Conservation (phyloP, 2,113 vertebrate genomes). For the Sinocyclocheilus maitianheensis region DNA sequence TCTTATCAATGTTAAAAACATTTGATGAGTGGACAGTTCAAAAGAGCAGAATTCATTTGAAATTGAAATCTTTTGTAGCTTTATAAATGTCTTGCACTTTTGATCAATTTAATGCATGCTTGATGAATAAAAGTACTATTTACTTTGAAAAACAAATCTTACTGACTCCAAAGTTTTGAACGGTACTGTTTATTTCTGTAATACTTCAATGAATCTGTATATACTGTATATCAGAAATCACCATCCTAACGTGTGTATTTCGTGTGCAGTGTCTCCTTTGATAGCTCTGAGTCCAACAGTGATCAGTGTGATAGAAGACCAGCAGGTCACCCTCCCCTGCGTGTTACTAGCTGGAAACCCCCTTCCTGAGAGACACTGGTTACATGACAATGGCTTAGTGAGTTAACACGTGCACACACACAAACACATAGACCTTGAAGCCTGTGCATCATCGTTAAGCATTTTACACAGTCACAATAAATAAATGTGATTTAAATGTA, state of each 20-base stretch:
- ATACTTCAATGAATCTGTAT: not conserved
- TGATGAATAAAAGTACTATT: not conserved
- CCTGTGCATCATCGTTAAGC: not conserved
- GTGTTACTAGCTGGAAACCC: constrained; percentile 91
- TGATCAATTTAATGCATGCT: not conserved
- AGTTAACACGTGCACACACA: constrained; percentile 52
- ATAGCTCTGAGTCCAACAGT: constrained; percentile 85
- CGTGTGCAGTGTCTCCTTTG: constrained; percentile 80
- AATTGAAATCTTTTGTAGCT: not conserved
- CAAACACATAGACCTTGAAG: not conserved
- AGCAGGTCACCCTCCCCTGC: constrained; percentile 90
- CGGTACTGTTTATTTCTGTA: not conserved
- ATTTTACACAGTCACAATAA: not conserved
- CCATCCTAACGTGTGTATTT: constrained; percentile 14
- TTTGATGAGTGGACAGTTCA: not conserved
- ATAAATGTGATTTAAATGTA: not conserved
- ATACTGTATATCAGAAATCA: not conserved
- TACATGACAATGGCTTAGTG: constrained; percentile 88
- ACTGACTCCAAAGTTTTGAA: not conserved
- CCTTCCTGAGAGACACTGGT: constrained; percentile 89
- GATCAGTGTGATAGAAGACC: constrained; percentile 87
- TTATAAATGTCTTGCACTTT: not conserved
- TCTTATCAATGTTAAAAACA: not conserved
- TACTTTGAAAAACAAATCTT: not conserved
- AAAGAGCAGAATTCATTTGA: not conserved